A percentile compares a stretch with the other conserved stretches of the same genome.
phyloP scores from a whole-genome alignment of 2,113 vertebrate species.

The Heterotis niloticus region DNA sequence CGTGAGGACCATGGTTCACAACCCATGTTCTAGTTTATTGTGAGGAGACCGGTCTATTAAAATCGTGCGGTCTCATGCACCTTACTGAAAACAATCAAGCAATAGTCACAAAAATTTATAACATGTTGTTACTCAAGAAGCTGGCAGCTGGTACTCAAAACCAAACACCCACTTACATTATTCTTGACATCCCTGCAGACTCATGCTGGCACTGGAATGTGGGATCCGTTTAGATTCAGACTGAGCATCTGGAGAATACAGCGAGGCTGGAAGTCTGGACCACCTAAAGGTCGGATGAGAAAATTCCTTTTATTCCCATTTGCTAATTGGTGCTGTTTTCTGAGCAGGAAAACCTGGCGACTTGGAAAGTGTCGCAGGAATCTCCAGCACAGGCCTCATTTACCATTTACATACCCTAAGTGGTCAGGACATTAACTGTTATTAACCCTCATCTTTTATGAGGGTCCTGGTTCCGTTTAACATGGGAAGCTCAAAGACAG shows the following conservation, averaged over 20 bases:
- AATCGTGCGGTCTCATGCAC: no score
- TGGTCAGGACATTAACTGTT: slow-evolving; percentile 20
- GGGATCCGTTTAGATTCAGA: slow-evolving; percentile 50
- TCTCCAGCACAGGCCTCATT: not conserved
- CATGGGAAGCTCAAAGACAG: not conserved
- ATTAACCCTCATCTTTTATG: slow-evolving; percentile 14
- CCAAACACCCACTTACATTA: no score
- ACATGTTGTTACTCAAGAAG: no score
- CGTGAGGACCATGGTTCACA: no score
- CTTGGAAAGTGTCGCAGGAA: not conserved
- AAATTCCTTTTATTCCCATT: slow-evolving; percentile 35
- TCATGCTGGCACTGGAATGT: slow-evolving; percentile 38
- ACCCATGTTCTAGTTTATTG: no score
- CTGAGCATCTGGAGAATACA: slow-evolving; percentile 34
- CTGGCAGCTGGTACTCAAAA: no score
- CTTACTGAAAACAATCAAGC: no score
- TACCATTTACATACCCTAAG: slow-evolving; percentile 25
- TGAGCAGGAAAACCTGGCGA: slow-evolving; percentile 21
- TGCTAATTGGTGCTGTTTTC: slow-evolving; percentile 19
- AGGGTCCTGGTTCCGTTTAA: not conserved
- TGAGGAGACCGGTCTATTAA: no score
- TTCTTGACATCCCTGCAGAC: not conserved
- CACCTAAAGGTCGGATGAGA: slow-evolving; percentile 41
- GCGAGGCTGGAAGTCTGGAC: slow-evolving; percentile 19
- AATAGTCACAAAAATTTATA: no score